Evolutionary conservation across 2,888 invertebrate species (phyloP).

Genomic region (Hemaris fuciformis): DNA sequence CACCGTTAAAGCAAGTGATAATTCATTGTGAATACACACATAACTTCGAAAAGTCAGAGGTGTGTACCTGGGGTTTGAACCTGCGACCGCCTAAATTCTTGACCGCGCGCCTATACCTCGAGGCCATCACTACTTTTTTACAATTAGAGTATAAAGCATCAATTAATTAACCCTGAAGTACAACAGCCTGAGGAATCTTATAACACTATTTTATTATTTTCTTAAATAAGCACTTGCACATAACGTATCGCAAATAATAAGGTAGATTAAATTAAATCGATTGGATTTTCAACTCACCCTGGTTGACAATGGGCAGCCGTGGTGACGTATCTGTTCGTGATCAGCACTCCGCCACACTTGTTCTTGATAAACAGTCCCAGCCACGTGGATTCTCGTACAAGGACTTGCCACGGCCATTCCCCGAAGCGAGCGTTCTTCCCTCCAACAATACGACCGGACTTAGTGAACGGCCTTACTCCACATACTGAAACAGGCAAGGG

Average conservation of each 20-base stretch:
- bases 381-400: conserved; percentile 96
- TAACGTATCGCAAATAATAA: background rate
- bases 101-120: too few species aligned
- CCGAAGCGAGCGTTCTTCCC: conserved; percentile 93
- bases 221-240: too few species aligned
- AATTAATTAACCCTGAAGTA: too few species aligned
- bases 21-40: too few species aligned
- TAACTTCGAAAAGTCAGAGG: too few species aligned
- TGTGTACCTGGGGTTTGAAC: too few species aligned
- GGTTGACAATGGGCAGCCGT: conserved; percentile 98
- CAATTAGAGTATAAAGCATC: too few species aligned
- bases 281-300: conserved; percentile 81
- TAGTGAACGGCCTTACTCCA: conserved; percentile 90
- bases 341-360: conserved; percentile 97
- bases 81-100: too few species aligned
- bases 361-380: conserved; percentile 96
- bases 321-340: conserved; percentile 91
- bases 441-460: conserved; percentile 92
- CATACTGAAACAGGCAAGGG: conserved; percentile 84
- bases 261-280: background rate
- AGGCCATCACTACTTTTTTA: too few species aligned
- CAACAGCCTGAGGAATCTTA: too few species aligned
- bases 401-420: conserved; percentile 96
- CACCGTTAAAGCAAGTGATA: too few species aligned
- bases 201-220: too few species aligned